Conservation (phyloP, 2,113 vertebrate genomes). For the Climacteris rufus region DNA sequence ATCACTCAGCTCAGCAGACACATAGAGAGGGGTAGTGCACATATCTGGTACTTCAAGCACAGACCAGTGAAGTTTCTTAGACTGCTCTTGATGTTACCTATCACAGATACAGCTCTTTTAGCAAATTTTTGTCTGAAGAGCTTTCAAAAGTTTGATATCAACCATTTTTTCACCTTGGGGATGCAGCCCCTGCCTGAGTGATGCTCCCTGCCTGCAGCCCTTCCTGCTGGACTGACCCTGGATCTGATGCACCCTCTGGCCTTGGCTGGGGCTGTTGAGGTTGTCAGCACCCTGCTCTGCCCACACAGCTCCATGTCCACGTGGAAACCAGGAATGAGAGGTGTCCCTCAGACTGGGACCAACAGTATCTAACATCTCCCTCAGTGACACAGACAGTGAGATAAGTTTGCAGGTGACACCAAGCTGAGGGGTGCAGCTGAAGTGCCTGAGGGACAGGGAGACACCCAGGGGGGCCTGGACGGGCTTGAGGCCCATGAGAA, state of each 20-base stretch:
- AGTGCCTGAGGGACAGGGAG: neutral
- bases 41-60: neutral
- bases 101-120: neutral
- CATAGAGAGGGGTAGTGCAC: neutral
- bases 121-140: neutral
- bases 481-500: neutral
- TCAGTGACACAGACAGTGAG: neutral
- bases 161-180: neutral
- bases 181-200: fast-evolving
- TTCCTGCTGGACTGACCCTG: neutral
- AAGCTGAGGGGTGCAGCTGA: neutral
- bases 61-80: neutral
- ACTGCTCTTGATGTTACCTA: neutral
- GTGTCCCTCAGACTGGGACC: neutral
- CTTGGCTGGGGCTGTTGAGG: neutral
- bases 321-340: neutral
- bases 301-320: neutral
- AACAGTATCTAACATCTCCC: neutral
- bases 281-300: neutral
- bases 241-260: fast-evolving
- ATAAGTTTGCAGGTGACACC: neutral
- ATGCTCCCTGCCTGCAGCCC: neutral
- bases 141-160: neutral
- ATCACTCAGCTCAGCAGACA: neutral
- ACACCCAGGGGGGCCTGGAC: neutral